phyloP scores from a whole-genome alignment of 35 echinoderm and acorn worm species.

The Heliocidaris tuberculata region DNA sequence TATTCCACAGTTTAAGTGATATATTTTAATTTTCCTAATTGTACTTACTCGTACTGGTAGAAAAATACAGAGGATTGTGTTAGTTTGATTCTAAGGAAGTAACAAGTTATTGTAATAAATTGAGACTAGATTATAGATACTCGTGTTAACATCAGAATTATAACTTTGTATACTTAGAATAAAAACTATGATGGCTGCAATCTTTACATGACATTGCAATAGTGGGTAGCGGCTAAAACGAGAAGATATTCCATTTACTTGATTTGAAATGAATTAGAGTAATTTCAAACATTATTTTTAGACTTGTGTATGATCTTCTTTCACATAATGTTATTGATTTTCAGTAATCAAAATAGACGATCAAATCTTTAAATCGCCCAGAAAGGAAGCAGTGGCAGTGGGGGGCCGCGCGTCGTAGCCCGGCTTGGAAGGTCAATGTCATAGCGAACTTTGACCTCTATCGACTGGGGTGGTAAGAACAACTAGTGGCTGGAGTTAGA shows the following conservation, averaged over 20 bases:
- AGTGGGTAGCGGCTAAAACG: too few relatives aligned
- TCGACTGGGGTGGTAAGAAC: conserved; percentile 8
- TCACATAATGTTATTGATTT: neutral
- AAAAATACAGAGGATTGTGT: too few relatives aligned
- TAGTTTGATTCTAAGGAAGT: neutral
- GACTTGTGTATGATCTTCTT: neutral
- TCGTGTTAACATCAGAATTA: neutral
- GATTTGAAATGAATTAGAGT: neutral
- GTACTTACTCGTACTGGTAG: too few relatives aligned
- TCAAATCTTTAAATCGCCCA: neutral
- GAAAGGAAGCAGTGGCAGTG: neutral
- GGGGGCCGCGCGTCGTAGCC: neutral
- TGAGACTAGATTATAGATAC: neutral
- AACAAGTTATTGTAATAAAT: neutral
- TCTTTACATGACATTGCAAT: too few relatives aligned
- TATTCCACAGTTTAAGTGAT: too few relatives aligned
- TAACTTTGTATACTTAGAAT: neutral
- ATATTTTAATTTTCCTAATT: too few relatives aligned
- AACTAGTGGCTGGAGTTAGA: neutral
- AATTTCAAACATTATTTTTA: neutral
- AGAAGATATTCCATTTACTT: neutral
- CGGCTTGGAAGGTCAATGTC: conserved; percentile 21
- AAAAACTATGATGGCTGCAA: too few relatives aligned
- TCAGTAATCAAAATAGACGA: neutral
- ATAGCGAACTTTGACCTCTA: neutral